Conservation (phyloP, 92 coral and sea anemone species). For the Metridium senile region DNA sequence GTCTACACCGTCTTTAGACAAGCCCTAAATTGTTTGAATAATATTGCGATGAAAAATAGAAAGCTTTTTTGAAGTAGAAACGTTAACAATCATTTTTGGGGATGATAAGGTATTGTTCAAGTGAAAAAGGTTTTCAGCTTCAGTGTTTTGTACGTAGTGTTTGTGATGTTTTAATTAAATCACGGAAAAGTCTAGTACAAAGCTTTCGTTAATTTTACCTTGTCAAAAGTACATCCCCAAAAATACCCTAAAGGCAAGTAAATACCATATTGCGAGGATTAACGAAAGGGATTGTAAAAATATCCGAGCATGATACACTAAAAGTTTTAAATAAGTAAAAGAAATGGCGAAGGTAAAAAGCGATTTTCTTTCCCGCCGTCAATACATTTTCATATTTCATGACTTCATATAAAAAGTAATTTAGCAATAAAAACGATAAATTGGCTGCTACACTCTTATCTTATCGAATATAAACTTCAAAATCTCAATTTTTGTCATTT, state of each 20-base stretch:
- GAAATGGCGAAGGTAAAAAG: not conserved
- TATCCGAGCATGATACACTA: not conserved
- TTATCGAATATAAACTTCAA: slow-evolving; percentile 8
- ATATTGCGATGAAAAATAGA: no score
- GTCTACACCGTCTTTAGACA: no score
- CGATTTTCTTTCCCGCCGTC: not conserved
- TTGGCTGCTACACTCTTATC: slow-evolving; percentile 2
- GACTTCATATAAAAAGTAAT: slow-evolving; percentile 1
- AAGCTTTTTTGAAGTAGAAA: no score
- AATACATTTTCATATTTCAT: slow-evolving; percentile 20
- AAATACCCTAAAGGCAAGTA: not conserved
- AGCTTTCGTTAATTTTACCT: not conserved
- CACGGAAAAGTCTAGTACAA: not conserved
- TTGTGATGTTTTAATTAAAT: not conserved
- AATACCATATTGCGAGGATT: not conserved
- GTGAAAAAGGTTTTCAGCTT: no score
- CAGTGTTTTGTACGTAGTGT: no score
- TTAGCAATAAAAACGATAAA: slow-evolving; percentile 3
- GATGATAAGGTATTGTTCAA: not conserved
- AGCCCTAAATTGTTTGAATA: no score
- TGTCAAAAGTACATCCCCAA: not conserved
- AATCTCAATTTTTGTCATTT: not conserved
- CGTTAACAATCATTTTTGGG: not conserved
- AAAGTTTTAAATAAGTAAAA: not conserved
- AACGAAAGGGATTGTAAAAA: not conserved